Evolutionary conservation across 2,113 vertebrate species (phyloP).

Genomic region (Hydropotes inermis): DNA sequence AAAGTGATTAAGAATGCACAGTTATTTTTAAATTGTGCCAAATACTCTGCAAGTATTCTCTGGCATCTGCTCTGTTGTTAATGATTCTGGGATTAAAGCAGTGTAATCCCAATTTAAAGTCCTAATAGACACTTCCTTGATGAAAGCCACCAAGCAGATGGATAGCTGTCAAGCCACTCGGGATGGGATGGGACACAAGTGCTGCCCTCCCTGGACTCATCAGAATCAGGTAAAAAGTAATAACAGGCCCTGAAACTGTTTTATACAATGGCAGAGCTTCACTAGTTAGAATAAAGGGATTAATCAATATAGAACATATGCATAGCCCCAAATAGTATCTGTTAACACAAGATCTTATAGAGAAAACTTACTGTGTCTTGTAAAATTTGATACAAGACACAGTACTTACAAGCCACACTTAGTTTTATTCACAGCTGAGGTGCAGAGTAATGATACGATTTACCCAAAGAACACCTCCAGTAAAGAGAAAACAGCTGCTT

Average conservation of each 20-base stretch:
- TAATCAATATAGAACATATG: not conserved
- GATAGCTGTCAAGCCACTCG: not conserved
- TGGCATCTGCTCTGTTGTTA: not conserved
- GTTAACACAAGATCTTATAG: not conserved
- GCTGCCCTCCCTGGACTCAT: rapidly evolving
- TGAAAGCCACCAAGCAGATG: not conserved
- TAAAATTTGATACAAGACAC: not conserved
- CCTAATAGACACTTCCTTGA: not conserved
- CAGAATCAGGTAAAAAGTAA: not conserved
- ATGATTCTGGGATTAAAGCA: not conserved
- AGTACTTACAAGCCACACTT: not conserved
- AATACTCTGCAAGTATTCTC: not conserved
- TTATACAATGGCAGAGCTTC: not conserved
- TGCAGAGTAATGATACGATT: not conserved
- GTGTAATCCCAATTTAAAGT: not conserved
- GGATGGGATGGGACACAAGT: not conserved
- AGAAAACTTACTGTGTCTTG: not conserved
- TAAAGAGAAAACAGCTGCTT: not conserved
- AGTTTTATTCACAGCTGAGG: not conserved
- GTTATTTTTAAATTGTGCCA: not conserved
- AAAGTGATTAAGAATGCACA: not conserved
- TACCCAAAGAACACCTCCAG: not conserved
- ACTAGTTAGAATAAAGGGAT: not conserved
- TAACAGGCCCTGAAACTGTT: not conserved
- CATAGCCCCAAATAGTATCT: not conserved